Evolutionary conservation across 2,797 vertebrate genomes (phyloP), one percentile per base, ranked within the genome.

Genomic region (Loris lydekkerianus): DNA sequence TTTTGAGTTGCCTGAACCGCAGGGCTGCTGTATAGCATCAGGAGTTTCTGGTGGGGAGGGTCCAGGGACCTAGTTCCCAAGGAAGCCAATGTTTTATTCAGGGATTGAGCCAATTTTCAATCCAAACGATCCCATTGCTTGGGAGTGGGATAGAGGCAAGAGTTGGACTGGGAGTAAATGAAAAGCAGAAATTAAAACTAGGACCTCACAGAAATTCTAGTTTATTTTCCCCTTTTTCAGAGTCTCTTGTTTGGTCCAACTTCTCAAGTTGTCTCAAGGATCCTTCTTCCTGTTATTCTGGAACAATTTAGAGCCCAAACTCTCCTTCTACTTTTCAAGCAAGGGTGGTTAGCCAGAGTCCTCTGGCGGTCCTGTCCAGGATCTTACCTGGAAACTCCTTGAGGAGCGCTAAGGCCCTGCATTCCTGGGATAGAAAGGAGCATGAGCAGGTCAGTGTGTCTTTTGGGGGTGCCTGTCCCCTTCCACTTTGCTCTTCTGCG

Each of bases 401-500:
- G 56, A 43, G 87, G 37, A 18, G 25, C 56, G 85, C 58, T 18
- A 23, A 89, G 63, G 69, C n/a, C 86, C 76, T 61, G 65, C 13
- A 4, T 67, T 90, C 81, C 56, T 34, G 76, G 31, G 25, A 13
- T 29, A 63, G n/a, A 65, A 80, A 17, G 86, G 69, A 92, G 43
- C 34, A 56, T 15, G 49, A 73, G 5, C 31, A 31, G 15, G 83
- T 84, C 72, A 61, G 67, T 29, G 43, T 94, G 83, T 65, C 31
- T 63, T 67, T 61, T 8, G 69, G 76, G 76, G 96, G 83, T 89
- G 8, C 37, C 75, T 63, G 58, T 60, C 27, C 60, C 81, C 92
- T n/a, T 82, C 65, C 58, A 65, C 43, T 69, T n/a, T 56, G 91
- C 76, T 87, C 90, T 85, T 94, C 78, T 94, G 92, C 0, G 43